Percentiles rank a stretch among this genome's conserved stretches.
phyloP scores from a whole-genome alignment of 2,888 invertebrate genomes.

The Pterostichus niger region DNA sequence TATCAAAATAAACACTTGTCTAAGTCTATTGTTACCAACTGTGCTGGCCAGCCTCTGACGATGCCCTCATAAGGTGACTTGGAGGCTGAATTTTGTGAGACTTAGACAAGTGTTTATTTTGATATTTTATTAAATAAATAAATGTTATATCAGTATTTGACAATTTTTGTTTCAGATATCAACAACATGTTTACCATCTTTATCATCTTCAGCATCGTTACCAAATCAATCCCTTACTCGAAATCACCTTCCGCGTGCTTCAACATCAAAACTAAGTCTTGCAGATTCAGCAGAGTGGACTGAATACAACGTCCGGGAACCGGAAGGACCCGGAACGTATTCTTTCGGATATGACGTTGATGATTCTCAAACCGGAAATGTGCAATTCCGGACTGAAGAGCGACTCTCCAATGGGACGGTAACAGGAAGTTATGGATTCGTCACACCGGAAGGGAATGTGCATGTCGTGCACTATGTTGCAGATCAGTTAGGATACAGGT shows the following conservation, averaged over 20 bases:
- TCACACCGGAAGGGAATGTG: constrained; percentile 82
- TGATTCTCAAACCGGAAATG: constrained; percentile 82
- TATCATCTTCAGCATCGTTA: not conserved
- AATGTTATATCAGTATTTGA: not conserved
- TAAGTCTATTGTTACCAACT: no score
- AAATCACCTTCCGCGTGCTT: not conserved
- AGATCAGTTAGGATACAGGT: constrained; percentile 85
- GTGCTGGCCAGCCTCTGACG: no score
- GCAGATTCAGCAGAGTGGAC: constrained; percentile 74
- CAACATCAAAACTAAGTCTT: constrained; percentile 32
- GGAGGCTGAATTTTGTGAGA: no score
- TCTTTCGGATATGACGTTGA: constrained; percentile 86
- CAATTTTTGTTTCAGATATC: constrained; percentile 8
- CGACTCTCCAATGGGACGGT: constrained; percentile 86
- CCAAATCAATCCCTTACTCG: not conserved
- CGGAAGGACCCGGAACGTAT: constrained; percentile 82
- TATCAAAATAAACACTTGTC: no score
- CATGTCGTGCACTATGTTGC: constrained; percentile 83
- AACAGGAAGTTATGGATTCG: constrained; percentile 85
- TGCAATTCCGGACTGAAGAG: constrained; percentile 86
- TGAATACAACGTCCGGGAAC: constrained; percentile 75
- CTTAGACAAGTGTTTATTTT: no score
- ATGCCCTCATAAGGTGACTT: no score
- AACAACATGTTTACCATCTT: constrained; percentile 5
- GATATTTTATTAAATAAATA: not conserved